A percentile compares a stretch with the other conserved stretches of the same genome.
Evolutionary conservation across 2,113 vertebrate species (phyloP).

Genomic region (Limanda limanda): DNA sequence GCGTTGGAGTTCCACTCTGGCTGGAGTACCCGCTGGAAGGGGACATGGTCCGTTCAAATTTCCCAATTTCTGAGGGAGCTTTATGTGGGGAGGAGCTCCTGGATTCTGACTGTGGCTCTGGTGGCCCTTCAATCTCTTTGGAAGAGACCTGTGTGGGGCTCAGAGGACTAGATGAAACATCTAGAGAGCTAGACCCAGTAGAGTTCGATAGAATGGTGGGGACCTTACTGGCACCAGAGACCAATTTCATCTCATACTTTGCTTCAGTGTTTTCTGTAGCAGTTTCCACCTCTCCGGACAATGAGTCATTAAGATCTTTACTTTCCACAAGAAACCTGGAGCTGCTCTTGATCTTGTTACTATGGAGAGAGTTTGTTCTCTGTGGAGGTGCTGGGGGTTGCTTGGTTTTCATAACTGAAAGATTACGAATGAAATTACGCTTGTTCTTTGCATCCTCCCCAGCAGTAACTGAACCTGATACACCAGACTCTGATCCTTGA

Average conservation of each 20-base stretch:
- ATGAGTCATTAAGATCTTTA: conserved; percentile 44
- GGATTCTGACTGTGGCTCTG: conserved; percentile 73
- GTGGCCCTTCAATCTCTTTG: conserved; percentile 43
- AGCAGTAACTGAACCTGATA: conserved; percentile 59
- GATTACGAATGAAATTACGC: conserved; percentile 81
- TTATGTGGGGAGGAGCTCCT: conserved; percentile 79
- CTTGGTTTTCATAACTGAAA: conserved; percentile 92
- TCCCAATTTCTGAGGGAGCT: conserved; percentile 61
- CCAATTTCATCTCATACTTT: conserved; percentile 67
- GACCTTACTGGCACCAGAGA: conserved; percentile 13
- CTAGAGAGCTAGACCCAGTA: conserved; percentile 43
- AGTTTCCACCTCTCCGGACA: conserved; percentile 19
- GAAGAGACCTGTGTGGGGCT: conserved; percentile 58
- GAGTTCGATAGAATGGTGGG: conserved; percentile 32
- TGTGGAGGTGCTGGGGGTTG: conserved; percentile 86
- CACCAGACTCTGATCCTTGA: conserved; percentile 30
- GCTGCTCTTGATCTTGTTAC: conserved; percentile 81
- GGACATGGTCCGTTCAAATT: conserved; percentile 91
- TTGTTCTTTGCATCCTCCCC: conserved; percentile 80
- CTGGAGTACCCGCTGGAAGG: conserved; percentile 98
- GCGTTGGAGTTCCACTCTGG: conserved; percentile 93
- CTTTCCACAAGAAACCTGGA: conserved; percentile 64
- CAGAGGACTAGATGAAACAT: conserved; percentile 56
- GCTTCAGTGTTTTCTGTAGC: conserved; percentile 45
- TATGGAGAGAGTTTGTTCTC: conserved; percentile 91